Conservation (phyloP, 2,888 invertebrate species). For the Palloptera scutellata region DNA sequence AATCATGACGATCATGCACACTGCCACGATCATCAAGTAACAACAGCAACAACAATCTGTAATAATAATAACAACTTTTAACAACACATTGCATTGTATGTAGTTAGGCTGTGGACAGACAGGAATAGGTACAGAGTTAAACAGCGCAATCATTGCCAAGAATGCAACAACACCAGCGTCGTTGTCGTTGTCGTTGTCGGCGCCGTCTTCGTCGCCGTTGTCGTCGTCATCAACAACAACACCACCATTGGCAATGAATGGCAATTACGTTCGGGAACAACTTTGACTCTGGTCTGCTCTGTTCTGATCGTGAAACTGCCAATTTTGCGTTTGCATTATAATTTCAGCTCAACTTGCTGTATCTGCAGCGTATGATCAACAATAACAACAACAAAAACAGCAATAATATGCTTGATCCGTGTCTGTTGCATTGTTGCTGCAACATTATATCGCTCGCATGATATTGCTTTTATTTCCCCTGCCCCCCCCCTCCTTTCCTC, state of each 20-base stretch:
- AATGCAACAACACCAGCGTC: constrained; percentile 16
- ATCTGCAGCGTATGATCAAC: constrained; percentile 32
- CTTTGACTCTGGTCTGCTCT: constrained; percentile 25
- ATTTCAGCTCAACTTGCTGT: constrained; percentile 22
- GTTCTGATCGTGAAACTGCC: constrained; percentile 43
- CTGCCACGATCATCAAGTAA: constrained; percentile 29
- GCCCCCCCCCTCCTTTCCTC: constrained; percentile 12
- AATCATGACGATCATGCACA: constrained; percentile 25
- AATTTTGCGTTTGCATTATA: constrained; percentile 37
- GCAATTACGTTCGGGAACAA: constrained; percentile 9
- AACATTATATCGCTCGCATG: constrained; percentile 11
- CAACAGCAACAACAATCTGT: constrained; percentile 26
- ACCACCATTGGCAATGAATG: not conserved
- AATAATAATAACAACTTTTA: constrained; percentile 23
- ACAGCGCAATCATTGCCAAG: not conserved
- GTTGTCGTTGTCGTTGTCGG: not conserved
- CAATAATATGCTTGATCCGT: constrained; percentile 16
- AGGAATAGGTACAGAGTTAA: constrained; percentile 10
- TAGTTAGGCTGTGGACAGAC: not conserved
- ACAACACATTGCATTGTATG: constrained; percentile 19
- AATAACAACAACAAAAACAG: constrained; percentile 14
- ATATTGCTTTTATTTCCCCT: constrained; percentile 12
- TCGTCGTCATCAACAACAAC: not conserved
- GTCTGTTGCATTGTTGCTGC: constrained; percentile 18
- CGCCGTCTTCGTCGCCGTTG: not conserved